A percentile compares a stretch with the other conserved stretches of the same genome.
Conservation (phyloP, 2,797 vertebrate species). For the Schizopygopsis pylzovi region DNA sequence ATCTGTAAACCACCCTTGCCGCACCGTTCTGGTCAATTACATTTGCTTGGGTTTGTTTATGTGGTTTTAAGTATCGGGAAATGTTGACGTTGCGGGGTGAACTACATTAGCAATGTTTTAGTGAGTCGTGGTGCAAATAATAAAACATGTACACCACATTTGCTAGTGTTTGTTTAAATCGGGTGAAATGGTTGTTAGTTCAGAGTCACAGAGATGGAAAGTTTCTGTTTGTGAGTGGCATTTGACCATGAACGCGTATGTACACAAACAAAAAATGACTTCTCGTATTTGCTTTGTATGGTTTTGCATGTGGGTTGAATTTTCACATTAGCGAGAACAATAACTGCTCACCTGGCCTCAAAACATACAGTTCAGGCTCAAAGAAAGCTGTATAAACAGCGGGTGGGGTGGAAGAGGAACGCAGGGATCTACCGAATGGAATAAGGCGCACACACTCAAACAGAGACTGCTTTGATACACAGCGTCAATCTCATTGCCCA, state of each 20-base stretch:
- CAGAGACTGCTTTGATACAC: constrained; percentile 26
- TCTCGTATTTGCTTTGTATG: constrained; percentile 10
- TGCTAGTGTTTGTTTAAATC: neutral
- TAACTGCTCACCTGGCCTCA: constrained; percentile 33
- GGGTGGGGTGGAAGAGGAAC: constrained; percentile 28
- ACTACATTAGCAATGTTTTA: constrained; percentile 27
- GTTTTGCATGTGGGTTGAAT: constrained; percentile 22
- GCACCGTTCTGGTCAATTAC: neutral
- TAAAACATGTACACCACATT: neutral
- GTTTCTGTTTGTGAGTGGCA: constrained; percentile 14
- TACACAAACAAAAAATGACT: constrained; percentile 16
- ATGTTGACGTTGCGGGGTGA: constrained; percentile 2
- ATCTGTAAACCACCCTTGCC: neutral
- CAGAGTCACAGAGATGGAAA: neutral
- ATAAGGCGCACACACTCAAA: constrained; percentile 29
- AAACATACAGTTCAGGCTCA: constrained; percentile 40
- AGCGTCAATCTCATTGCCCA: constrained; percentile 20
- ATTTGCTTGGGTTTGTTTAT: constrained; percentile 22
- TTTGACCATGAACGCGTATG: neutral
- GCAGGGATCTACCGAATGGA: constrained; percentile 22
- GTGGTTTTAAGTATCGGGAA: constrained; percentile 17
- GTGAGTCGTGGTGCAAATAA: constrained; percentile 1
- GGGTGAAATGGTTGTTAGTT: neutral
- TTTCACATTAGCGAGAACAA: constrained; percentile 27
- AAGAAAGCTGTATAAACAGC: constrained; percentile 44